Evolutionary conservation across 1,140 invertebrate species (phyloP), one percentile per base, ranked within the genome.

Genomic region (Micrasema longulum): DNA sequence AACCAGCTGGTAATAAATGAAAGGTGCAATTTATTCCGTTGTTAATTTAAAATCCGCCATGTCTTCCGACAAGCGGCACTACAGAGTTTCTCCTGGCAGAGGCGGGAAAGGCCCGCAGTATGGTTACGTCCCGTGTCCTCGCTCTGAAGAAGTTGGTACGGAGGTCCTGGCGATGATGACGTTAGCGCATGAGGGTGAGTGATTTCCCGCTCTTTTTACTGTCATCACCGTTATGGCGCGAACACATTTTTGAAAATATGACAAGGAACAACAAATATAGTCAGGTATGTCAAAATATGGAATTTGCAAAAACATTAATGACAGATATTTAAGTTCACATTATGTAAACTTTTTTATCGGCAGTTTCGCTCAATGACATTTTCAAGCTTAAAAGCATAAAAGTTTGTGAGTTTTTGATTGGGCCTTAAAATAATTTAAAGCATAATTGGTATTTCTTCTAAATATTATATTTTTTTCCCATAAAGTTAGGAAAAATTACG

Each of bases 121-220:
- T 79, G 86, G 86, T 72, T 88, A 88, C 76, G 78, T 84, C 35
- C 86, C 87, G 41, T 88, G 87, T 77, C 87, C 87, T 38, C 76
- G 86, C 48, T 87, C 85, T 10, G 87, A 88, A 77, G 86, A 88
- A 77, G 83, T 87, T 22, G 81, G 86, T 73, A 83, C 84, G 1
- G 83, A 84, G 14, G 45, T 74, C 50, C 50, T 74, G 38, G 47
- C 68, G 16, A 38, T 71, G 65, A 65, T 67, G 16, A 23, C 57
- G 50, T 20, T 64, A 20, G 23, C 60, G 41, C 60, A 64, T 16
- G 57, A 57, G 7, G 69, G 64, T 66, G 31, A 66, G 64, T 60
- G 20, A 2, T 62, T 64, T 64, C 60, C 60, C 60, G 60, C 60
- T 43, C 60, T 64, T 64, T 64, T 47, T 31, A 0, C 20, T 64